Percentiles rank a stretch among this genome's conserved stretches.
These are phyloP conservation scores for Conus ventricosus DNA, from an alignment of 1,140 invertebrate genomes.

Conservation along the genomic window DNA sequence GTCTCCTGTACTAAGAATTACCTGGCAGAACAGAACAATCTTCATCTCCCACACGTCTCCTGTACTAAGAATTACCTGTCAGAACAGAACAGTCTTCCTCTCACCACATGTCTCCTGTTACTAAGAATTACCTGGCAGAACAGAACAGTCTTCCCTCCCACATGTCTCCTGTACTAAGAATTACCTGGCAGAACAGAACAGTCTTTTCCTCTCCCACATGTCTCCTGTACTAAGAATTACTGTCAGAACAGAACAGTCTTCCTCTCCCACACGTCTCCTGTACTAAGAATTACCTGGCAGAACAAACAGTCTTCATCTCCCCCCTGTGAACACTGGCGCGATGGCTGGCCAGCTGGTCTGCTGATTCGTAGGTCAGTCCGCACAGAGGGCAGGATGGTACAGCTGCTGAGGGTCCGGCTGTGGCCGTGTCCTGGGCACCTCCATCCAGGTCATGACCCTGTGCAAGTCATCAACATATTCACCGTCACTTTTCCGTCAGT, in stretches of 20 bases:
- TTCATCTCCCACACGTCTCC: too few species aligned
- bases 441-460: too few species aligned
- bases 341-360: constrained; percentile 58
- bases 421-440: too few species aligned
- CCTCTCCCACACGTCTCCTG: constrained; percentile 39
- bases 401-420: not conserved
- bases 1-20: too few species aligned
- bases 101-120: too few species aligned
- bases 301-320: constrained; percentile 35
- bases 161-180: constrained; percentile 34
- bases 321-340: constrained; percentile 57
- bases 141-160: constrained; percentile 41
- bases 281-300: constrained; percentile 18
- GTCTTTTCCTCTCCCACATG: too few species aligned
- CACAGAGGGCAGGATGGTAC: constrained; percentile 66
- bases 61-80: too few species aligned
- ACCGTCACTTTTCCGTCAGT: too few species aligned
- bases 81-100: too few species aligned
- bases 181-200: too few species aligned
- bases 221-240: not conserved
- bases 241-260: constrained; percentile 16
- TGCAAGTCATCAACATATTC: too few species aligned
- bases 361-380: constrained; percentile 61
- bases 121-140: constrained; percentile 13
- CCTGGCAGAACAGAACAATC: too few species aligned